phyloP scores from a whole-genome alignment of 2,113 vertebrate species.

The Cephalopholis sonnerati region DNA sequence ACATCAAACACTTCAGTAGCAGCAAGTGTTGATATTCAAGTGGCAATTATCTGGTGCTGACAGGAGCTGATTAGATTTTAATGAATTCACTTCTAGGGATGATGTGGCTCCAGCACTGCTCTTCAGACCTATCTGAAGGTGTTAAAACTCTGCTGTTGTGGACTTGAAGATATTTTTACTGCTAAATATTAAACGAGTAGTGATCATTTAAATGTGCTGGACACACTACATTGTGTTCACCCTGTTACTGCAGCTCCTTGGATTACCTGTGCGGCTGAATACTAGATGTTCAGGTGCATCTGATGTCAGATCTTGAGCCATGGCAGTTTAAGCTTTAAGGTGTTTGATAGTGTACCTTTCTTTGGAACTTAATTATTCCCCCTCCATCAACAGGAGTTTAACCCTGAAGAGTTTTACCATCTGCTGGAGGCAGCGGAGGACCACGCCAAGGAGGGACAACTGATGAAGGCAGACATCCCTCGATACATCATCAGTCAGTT shows the following conservation, averaged over 20 bases:
- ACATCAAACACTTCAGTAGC: neutral
- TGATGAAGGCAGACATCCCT: slow-evolving; percentile 98
- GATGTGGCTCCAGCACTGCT: neutral
- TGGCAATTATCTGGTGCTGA: neutral
- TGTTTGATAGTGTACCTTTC: neutral
- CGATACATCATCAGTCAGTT: slow-evolving; percentile 97
- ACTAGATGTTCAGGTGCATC: neutral
- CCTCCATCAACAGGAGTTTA: slow-evolving; percentile 90
- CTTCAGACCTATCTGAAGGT: slow-evolving; percentile 7
- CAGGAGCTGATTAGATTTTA: neutral
- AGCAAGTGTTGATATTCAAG: neutral
- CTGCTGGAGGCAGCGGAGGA: slow-evolving; percentile 98
- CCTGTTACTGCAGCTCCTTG: neutral
- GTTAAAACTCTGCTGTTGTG: neutral
- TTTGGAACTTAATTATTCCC: neutral
- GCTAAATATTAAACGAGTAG: neutral
- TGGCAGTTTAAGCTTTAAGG: slow-evolving; percentile 1
- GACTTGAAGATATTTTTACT: neutral
- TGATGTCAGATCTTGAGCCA: neutral
- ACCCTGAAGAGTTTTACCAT: slow-evolving; percentile 99
- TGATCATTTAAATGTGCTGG: neutral
- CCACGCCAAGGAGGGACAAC: slow-evolving; percentile 97
- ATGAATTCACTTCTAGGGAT: neutral
- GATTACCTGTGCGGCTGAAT: neutral
- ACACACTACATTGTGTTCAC: neutral